Base-by-base conservation (phyloP, 2,797 vertebrate species). In the Eidolon dupreanum region DNA sequence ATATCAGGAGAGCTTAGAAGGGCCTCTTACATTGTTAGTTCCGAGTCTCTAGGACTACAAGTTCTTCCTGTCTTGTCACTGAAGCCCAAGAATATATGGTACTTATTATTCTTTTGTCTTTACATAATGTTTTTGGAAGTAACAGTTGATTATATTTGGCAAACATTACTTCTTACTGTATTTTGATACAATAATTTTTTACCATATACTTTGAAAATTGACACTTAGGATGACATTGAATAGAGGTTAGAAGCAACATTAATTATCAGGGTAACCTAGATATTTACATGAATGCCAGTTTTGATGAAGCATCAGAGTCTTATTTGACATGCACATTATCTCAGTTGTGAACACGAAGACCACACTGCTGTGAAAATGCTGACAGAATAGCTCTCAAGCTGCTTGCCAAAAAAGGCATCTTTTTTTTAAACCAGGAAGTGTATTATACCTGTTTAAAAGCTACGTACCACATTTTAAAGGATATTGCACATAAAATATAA, bases 111-210 rank as follows among this genome's bases (percentile, higher is more conserved):
- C 86, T 90, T 94, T 90, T 83, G 55, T 82, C 81, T 83, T 94
- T 55, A 82, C 1, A 6, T 63, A 93, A 59, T 92, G 46, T 33
- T 89, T 83, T 61, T 77, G 49, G 46, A 83, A 92, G 49, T 87
- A 94, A 41, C 55, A 61, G 63, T 77, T 90, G n/a, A 81, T 75
- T 82, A 17, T 85, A 90, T 88, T 96, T 95, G 46, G 79, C 65
- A 88, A 97, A 90, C 24, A 95, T 59, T 87, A 86, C n/a, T 51
- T 96, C 66, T 94, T 70, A 81, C 46, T 49, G 5, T 90, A 95
- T 87, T 96, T 90, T 73, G 75, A 94, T 87, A 88, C 65, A 85
- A 68, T 63, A 77, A 33, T 31, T 88, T 93, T 93, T 96, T 93
- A 75, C 51, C 31, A 61, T 77, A 93, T 93, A 57, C 85, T 84